phyloP scores from a whole-genome alignment of 1,140 invertebrate genomes.

The Capitella teleta region DNA sequence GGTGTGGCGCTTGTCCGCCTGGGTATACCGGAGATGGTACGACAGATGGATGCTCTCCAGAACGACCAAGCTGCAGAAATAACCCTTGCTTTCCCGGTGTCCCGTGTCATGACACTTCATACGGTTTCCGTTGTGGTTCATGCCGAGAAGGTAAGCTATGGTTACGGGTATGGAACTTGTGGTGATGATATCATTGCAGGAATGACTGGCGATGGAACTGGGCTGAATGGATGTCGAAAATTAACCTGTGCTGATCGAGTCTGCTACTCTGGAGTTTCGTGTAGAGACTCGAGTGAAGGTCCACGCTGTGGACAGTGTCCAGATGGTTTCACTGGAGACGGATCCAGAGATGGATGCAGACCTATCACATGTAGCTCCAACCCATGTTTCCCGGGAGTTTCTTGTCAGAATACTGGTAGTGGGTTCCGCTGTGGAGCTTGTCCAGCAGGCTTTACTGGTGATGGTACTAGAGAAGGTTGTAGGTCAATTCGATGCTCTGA shows the following conservation, averaged over 20 bases:
- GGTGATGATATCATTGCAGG: too few species aligned
- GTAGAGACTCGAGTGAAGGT: slow-evolving; percentile 52
- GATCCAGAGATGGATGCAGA: slow-evolving; percentile 6
- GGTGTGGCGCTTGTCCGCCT: slow-evolving; percentile 55
- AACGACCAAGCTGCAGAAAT: slow-evolving; percentile 9
- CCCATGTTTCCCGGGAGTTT: slow-evolving; percentile 70
- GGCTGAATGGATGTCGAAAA: slow-evolving; percentile 1
- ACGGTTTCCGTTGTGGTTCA: slow-evolving; percentile 56
- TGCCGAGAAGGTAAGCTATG: slow-evolving; percentile 23
- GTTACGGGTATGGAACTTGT: too few species aligned
- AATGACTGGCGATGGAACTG: slow-evolving; percentile 23
- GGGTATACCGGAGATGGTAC: slow-evolving; percentile 42
- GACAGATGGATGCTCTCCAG: slow-evolving; percentile 1
- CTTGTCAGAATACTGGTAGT: slow-evolving; percentile 59
- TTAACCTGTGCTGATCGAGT: slow-evolving; percentile 43
- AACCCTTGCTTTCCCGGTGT: slow-evolving; percentile 70
- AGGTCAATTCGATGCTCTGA: slow-evolving; percentile 24
- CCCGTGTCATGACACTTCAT: slow-evolving; percentile 56
- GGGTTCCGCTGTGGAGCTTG: slow-evolving; percentile 29
- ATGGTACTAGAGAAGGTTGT: slow-evolving; percentile 20
- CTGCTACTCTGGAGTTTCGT: slow-evolving; percentile 68
- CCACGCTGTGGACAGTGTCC: slow-evolving; percentile 57
- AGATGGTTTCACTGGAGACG: slow-evolving; percentile 51
- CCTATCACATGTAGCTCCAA: slow-evolving; percentile 18
- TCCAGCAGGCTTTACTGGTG: slow-evolving; percentile 25